Evolutionary conservation across 1,140 invertebrate species (phyloP).

Genomic region (Aricia agestis): DNA sequence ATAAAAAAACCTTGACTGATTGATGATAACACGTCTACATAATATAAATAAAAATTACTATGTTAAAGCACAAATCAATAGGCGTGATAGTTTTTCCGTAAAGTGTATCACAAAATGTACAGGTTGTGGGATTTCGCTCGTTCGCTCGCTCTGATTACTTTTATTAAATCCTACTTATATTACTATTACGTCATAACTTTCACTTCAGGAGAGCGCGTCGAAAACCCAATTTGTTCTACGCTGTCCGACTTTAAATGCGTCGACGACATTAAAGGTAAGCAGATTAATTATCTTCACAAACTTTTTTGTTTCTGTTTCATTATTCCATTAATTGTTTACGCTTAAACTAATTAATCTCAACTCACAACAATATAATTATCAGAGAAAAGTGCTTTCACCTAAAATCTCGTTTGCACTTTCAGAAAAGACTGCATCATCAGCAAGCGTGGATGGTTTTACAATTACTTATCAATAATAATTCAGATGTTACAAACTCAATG

Average conservation of each 20-base stretch:
- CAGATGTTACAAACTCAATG: too few relatives aligned
- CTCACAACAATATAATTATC: background rate
- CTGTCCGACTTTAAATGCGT: slow-evolving; percentile 50
- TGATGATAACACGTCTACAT: too few relatives aligned
- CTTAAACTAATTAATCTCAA: slow-evolving; percentile 1
- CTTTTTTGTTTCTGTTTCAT: slow-evolving; percentile 12
- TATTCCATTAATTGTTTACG: background rate
- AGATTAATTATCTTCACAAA: slow-evolving; percentile 8
- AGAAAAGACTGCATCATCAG: background rate
- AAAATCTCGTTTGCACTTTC: background rate
- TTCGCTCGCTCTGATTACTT: too few relatives aligned
- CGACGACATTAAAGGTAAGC: slow-evolving; percentile 47
- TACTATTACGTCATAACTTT: background rate
- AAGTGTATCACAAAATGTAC: too few relatives aligned
- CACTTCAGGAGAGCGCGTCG: slow-evolving; percentile 38
- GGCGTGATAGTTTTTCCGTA: too few relatives aligned
- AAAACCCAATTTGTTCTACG: slow-evolving; percentile 54
- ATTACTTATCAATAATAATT: too few relatives aligned
- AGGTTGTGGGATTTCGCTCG: too few relatives aligned
- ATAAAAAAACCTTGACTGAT: too few relatives aligned
- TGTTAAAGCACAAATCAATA: too few relatives aligned
- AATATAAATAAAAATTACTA: too few relatives aligned
- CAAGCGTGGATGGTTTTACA: background rate
- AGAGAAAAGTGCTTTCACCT: background rate
- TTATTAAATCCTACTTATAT: too few relatives aligned